Conservation (phyloP, 2,888 invertebrate species). For the Eulithis prunata region DNA sequence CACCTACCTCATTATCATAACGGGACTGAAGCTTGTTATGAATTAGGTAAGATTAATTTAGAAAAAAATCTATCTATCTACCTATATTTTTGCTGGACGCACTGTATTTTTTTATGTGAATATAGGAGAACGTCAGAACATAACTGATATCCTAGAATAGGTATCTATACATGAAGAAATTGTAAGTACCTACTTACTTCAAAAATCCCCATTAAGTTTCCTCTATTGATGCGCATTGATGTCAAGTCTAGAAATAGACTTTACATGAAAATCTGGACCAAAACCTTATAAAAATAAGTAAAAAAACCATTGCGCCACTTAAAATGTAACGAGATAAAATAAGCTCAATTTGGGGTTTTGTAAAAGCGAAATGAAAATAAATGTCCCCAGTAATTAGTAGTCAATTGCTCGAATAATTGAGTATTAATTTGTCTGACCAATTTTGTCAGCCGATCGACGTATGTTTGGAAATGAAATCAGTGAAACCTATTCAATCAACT, state of each 20-base stretch:
- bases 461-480: conserved; percentile 23
- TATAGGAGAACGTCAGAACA: no score
- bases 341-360: conserved; percentile 15
- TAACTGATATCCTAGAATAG: no score
- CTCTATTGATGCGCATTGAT: no score
- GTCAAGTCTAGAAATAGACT: no score
- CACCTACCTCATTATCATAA: conserved; percentile 90
- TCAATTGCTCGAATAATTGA: conserved; percentile 25
- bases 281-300: no score
- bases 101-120: no score
- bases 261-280: no score
- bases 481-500: conserved; percentile 37
- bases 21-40: conserved; percentile 88
- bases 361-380: conserved; percentile 25
- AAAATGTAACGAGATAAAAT: conserved; percentile 7
- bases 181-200: no score
- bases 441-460: conserved; percentile 22
- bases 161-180: no score
- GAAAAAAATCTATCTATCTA: no score
- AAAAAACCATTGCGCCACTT: conserved; percentile 5
- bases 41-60: conserved; percentile 84
- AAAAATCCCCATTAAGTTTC: no score
- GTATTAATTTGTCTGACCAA: conserved; percentile 30
- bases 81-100: no score
- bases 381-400: conserved; percentile 26